Conservation (phyloP, 2,888 invertebrate species). For the Apoderus coryli region DNA sequence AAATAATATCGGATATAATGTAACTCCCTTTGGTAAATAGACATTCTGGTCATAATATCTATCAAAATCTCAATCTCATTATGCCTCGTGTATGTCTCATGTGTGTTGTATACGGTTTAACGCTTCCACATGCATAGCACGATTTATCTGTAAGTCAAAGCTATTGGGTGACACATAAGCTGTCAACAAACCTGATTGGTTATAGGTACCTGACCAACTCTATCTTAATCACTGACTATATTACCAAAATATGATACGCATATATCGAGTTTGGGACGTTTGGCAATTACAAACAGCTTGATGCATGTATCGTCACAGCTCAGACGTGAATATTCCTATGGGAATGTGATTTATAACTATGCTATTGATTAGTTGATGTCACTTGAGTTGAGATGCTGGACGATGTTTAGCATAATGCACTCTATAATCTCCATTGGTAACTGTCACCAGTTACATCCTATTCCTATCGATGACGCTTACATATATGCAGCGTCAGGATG, state of each 20-base stretch:
- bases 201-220: constrained; percentile 8
- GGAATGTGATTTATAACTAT: constrained; percentile 31
- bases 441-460: too few species aligned
- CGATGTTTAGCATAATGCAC: constrained; percentile 1
- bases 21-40: too few species aligned
- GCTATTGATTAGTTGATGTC: constrained; percentile 30
- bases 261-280: constrained; percentile 19
- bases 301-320: constrained; percentile 17
- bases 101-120: too few species aligned
- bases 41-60: too few species aligned
- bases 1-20: too few species aligned
- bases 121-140: too few species aligned
- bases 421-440: too few species aligned
- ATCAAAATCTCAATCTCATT: too few species aligned
- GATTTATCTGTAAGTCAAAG: constrained; percentile 10
- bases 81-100: too few species aligned
- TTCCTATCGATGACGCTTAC: too few species aligned
- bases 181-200: constrained; percentile 8
- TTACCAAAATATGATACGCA: constrained; percentile 25
- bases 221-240: constrained; percentile 21
- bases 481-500: too few species aligned
- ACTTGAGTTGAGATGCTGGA: constrained; percentile 28
- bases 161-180: constrained; percentile 7
- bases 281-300: constrained; percentile 26
- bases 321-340: constrained; percentile 19